phyloP scores from a whole-genome alignment of 2,888 invertebrate species.

The Limenitis camilla region DNA sequence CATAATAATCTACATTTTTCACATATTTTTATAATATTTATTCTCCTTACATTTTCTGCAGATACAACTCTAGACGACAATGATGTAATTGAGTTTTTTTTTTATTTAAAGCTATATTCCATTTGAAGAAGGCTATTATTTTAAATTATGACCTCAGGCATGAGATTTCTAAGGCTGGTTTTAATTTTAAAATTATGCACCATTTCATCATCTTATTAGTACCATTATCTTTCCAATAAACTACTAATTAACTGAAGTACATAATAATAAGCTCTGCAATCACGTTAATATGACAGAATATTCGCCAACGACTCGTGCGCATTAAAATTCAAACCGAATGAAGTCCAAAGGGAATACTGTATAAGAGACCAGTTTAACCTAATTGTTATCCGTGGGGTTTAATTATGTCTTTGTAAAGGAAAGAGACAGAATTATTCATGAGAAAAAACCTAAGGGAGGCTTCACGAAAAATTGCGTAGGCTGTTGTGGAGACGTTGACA shows the following conservation, averaged over 20 bases:
- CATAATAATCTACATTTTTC: no score
- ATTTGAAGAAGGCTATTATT: conserved; percentile 10
- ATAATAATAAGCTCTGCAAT: conserved; percentile 19
- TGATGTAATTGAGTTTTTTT: conserved; percentile 20
- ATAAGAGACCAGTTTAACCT: conserved; percentile 40
- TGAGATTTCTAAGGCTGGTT: conserved; percentile 15
- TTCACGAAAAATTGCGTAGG: conserved; percentile 25
- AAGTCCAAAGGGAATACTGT: conserved; percentile 46
- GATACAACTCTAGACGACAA: not conserved
- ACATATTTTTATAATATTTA: no score
- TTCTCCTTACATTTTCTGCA: not conserved
- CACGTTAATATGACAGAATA: conserved; percentile 21
- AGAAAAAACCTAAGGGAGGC: conserved; percentile 34
- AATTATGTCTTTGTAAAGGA: conserved; percentile 57
- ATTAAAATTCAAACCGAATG: conserved; percentile 34
- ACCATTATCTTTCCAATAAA: conserved; percentile 8
- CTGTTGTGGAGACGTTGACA: conserved; percentile 19
- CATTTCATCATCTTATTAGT: conserved; percentile 11
- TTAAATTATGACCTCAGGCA: conserved; percentile 23
- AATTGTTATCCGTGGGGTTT: conserved; percentile 56
- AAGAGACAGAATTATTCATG: conserved; percentile 49
- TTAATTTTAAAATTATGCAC: conserved; percentile 7
- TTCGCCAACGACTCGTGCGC: conserved; percentile 30
- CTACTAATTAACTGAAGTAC: conserved; percentile 23
- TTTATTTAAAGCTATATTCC: not conserved